Evolutionary conservation across 2,797 vertebrate species (phyloP).

Genomic region (Columba guinea): DNA sequence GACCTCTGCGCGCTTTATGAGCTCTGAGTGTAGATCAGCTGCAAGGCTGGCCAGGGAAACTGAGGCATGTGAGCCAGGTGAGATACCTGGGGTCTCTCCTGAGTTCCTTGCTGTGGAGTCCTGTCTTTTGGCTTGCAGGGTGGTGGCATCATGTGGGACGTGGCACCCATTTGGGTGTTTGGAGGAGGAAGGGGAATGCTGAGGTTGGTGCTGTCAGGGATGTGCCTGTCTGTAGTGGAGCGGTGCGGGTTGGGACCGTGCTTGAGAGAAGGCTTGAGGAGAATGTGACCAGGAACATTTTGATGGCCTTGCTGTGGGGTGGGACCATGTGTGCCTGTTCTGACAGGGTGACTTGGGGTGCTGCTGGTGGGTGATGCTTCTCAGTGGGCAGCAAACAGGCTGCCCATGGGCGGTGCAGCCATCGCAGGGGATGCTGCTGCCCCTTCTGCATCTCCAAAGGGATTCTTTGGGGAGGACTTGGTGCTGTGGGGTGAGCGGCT

Average conservation of each 20-base stretch:
- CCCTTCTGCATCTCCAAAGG: neutral
- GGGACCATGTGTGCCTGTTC: fast-evolving
- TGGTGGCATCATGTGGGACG: fast-evolving
- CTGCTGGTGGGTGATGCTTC: neutral
- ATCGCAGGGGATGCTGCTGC: fast-evolving
- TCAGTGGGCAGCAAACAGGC: neutral
- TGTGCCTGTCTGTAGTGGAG: fast-evolving
- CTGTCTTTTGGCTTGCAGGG: neutral
- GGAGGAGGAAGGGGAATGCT: neutral
- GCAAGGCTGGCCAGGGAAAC: neutral
- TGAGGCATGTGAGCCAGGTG: neutral
- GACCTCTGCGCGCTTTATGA: neutral
- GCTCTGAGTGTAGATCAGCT: neutral
- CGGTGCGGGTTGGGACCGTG: neutral
- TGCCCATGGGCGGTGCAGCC: neutral
- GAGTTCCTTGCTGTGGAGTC: neutral
- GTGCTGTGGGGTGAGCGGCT: neutral
- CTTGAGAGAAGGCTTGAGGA: neutral
- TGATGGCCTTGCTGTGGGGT: neutral
- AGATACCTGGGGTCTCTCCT: neutral
- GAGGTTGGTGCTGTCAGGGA: neutral
- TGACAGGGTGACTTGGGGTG: neutral
- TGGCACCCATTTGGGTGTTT: fast-evolving
- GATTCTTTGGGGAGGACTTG: neutral
- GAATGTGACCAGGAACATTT: fast-evolving